These are phyloP conservation scores for Paramormyrops hopkinsi DNA, from an alignment of 2,797 vertebrate species.

Conservation along the genomic window DNA sequence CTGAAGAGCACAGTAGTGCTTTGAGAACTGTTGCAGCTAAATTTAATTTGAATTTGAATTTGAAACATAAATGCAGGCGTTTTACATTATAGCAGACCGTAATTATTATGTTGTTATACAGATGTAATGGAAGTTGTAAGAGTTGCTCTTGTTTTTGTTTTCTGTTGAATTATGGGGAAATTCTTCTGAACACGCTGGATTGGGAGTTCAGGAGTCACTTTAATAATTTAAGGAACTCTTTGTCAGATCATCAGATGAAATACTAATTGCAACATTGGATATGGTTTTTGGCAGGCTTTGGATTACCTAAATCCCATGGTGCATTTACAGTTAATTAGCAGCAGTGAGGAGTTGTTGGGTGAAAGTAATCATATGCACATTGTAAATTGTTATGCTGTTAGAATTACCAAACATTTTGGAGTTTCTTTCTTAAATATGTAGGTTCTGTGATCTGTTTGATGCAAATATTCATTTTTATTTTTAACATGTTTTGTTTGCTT, in stretches of 20 bases:
- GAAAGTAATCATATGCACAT: conserved; percentile 3
- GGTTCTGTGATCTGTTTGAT: neutral
- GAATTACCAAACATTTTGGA: neutral
- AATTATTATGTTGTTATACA: neutral
- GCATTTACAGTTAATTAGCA: neutral
- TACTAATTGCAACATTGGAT: conserved; percentile 32
- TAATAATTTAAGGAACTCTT: conserved; percentile 34
- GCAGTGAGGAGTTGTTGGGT: neutral
- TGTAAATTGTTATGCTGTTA: neutral
- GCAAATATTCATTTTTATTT: neutral
- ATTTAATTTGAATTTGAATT: neutral
- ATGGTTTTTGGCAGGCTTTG: conserved; percentile 27
- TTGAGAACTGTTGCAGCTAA: neutral
- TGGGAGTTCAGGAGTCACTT: neutral
- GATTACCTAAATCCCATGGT: conserved; percentile 6
- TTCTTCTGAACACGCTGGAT: conserved; percentile 21
- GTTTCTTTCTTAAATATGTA: neutral
- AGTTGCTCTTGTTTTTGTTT: neutral
- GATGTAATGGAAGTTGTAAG: neutral
- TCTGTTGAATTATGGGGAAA: conserved; percentile 27
- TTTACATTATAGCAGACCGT: neutral
- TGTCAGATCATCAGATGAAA: conserved; percentile 40
- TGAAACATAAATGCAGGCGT: neutral
- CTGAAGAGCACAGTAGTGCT: neutral
- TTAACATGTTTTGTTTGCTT: neutral